Evolutionary conservation across 2,113 vertebrate genomes (phyloP).

Genomic region (Myotis yumanensis): DNA sequence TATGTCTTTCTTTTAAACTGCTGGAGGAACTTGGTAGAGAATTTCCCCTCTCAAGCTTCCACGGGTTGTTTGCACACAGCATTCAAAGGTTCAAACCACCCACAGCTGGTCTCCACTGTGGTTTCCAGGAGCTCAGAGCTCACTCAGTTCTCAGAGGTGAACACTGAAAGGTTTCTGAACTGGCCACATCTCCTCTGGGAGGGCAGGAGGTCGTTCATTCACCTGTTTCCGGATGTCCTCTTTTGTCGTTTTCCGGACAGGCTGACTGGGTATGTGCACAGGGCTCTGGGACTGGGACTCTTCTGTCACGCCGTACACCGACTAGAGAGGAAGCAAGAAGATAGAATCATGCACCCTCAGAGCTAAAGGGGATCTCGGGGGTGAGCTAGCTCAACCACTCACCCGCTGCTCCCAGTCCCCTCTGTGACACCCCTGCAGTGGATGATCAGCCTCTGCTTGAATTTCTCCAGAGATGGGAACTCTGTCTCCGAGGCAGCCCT

Average conservation of each 20-base stretch:
- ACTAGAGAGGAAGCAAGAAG: constrained; percentile 81
- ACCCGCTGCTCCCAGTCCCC: too few species aligned
- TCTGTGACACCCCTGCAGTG: not conserved
- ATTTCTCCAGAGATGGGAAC: not conserved
- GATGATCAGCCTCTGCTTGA: not conserved
- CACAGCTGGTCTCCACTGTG: not conserved
- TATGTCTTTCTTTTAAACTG: not conserved
- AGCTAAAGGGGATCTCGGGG: accelerated
- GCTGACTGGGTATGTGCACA: constrained; percentile 89
- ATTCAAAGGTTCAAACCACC: not conserved
- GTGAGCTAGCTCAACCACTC: not conserved
- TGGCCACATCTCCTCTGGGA: not conserved
- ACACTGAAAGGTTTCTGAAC: not conserved
- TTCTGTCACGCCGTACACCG: constrained; percentile 93
- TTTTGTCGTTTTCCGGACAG: constrained; percentile 91
- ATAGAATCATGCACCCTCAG: not conserved
- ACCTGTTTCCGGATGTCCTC: constrained; percentile 95
- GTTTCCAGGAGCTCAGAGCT: not conserved
- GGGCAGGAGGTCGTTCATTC: not conserved
- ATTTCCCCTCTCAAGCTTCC: not conserved
- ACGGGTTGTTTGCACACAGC: not conserved
- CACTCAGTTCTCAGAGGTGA: not conserved
- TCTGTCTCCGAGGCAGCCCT: not conserved
- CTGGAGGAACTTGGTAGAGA: not conserved
- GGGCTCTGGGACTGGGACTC: constrained; percentile 94